phyloP scores from a whole-genome alignment of 1,140 invertebrate species.

The Oscheius sp. region DNA sequence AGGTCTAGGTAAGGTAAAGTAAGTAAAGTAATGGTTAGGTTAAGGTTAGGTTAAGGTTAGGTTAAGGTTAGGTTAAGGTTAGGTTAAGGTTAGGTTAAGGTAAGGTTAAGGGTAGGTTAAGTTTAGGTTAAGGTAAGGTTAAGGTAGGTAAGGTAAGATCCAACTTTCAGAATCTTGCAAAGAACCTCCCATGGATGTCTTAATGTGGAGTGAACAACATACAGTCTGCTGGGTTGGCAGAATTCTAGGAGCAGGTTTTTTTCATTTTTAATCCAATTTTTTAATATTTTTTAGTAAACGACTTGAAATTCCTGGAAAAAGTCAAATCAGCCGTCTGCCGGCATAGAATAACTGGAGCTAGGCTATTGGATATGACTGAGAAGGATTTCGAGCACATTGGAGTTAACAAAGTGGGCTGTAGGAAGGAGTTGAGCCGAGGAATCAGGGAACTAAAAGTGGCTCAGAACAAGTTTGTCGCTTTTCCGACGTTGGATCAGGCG shows the following conservation, averaged over 20 bases:
- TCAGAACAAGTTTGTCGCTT: slow-evolving; percentile 12
- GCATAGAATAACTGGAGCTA: slow-evolving; percentile 47
- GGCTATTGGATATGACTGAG: slow-evolving; percentile 49
- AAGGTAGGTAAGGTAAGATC: too few species aligned
- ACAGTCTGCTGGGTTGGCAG: slow-evolving; percentile 22
- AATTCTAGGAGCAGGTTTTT: neutral
- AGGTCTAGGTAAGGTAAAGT: too few species aligned
- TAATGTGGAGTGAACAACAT: slow-evolving; percentile 27
- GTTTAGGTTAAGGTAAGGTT: too few species aligned
- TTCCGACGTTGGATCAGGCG: slow-evolving; percentile 23
- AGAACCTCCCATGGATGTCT: slow-evolving; percentile 26
- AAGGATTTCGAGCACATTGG: slow-evolving; percentile 51
- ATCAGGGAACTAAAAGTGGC: slow-evolving; percentile 8
- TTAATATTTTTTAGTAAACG: neutral
- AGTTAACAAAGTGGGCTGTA: slow-evolving; percentile 41
- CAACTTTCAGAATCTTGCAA: neutral
- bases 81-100: too few species aligned
- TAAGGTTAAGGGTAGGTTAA: too few species aligned
- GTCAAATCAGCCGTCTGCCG: slow-evolving; percentile 42
- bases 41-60: too few species aligned
- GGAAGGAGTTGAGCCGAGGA: slow-evolving; percentile 33
- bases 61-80: too few species aligned
- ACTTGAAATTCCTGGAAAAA: slow-evolving; percentile 37
- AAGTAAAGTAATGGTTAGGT: too few species aligned
- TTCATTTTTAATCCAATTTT: neutral